These are phyloP conservation scores for Illadopsis cleaveri DNA, from an alignment of 2,113 vertebrate species.

Conservation along the genomic window DNA sequence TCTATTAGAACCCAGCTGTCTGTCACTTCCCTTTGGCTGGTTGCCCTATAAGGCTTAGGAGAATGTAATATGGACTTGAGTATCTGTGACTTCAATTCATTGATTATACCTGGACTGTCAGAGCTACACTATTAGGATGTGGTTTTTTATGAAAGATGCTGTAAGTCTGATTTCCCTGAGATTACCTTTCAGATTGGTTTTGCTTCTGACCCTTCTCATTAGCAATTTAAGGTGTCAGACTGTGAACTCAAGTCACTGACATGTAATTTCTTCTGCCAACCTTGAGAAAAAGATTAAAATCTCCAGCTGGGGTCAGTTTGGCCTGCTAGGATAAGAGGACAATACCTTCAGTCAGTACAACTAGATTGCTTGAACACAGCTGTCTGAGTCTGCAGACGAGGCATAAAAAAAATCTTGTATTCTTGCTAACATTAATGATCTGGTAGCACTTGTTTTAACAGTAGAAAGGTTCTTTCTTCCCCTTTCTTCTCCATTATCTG, in stretches of 20 bases:
- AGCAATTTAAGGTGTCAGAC: neutral
- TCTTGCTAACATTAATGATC: neutral
- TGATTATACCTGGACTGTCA: neutral
- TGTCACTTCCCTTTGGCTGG: neutral
- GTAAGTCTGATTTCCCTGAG: neutral
- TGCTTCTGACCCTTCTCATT: neutral
- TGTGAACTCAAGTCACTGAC: neutral
- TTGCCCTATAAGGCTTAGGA: neutral
- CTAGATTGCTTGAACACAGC: neutral
- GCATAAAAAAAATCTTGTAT: neutral
- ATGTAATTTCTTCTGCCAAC: neutral
- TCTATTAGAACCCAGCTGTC: neutral
- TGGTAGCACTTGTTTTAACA: neutral
- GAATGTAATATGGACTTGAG: neutral
- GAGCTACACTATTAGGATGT: neutral
- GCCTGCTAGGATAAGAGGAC: rapidly evolving
- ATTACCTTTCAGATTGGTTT: neutral
- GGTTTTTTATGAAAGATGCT: neutral
- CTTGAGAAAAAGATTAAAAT: neutral
- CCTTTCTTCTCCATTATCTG: neutral
- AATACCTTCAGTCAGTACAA: neutral
- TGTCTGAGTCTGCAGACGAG: neutral
- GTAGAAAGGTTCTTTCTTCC: neutral
- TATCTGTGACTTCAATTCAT: neutral
- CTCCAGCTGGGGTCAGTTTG: neutral